Evolutionary conservation across 2,113 vertebrate genomes (phyloP), one percentile per base, ranked within the genome.

Genomic region (Leucosticte australis): DNA sequence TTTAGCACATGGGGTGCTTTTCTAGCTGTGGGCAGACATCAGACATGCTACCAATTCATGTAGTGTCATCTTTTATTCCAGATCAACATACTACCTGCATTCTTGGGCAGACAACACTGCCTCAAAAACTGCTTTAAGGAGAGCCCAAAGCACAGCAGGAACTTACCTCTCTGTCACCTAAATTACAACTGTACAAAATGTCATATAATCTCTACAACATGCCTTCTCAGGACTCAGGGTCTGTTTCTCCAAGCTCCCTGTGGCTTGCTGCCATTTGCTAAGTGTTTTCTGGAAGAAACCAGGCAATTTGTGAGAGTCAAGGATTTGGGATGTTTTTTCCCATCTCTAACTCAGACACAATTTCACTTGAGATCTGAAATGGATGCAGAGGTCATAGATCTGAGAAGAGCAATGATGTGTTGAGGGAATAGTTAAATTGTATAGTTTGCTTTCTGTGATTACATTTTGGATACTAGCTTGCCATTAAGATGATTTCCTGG

Each of bases 71-170:
- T 91, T 63, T 44, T 78, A 68, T 24, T 76, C 65, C 49, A 76
- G 44, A 73, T 82, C 41, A 91, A 53, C 62, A 60, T 15, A 28
- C 18, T 67, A 68, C 60, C 31, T 52, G 85, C 41, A 31, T 56
- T 60, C 53, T 56, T 60, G 37, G 56, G 37, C 37, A 90, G 57
- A 94, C 10, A 89, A 69, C 3, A 0, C 37, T 39, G 53, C 53
- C 41, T 82, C 10, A 13, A 64, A 67, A 90, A 31, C 6, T 64
- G 65, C 57, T 84, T 82, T 79, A 87, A 68, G 41, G n/a, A 86
- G 83, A 90, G 42, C n/a, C 41, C 47, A 82, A 85, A 52, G 69
- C 77, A 94, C 83, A 95, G 87, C 83, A 82, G 87, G 92, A 94
- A 73, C 17, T 56, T 76, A 49, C 56, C 49, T 87, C 60, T 87